Evolutionary conservation across 2,113 vertebrate species (phyloP), one percentile per base, ranked within the genome.

Genomic region (Plectropomus leopardus): DNA sequence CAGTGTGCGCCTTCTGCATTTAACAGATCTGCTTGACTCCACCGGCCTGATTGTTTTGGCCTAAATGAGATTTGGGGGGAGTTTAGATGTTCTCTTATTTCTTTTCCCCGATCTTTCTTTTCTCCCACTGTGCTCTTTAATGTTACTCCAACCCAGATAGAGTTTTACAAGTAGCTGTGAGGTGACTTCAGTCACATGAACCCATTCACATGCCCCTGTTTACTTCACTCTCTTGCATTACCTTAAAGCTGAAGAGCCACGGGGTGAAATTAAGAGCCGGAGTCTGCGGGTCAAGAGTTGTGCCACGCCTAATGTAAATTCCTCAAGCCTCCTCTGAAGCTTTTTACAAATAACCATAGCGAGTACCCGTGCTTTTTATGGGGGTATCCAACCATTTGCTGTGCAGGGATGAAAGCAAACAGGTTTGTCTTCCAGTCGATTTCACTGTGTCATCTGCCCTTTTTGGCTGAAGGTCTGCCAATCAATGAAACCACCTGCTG

Each of bases 41-140:
- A 42, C 64, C 79, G 80, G 57, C 88, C 90, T 88, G 54, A 84
- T 92, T 92, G 80, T 88, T 82, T 36, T 84, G 83, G 57, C 80
- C 90, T 75, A 77, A 89, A 90, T 91, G 17, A 85, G 59, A 84
- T 87, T 81, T 64, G 17, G n/a, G 51, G 75, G 65, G 42, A 24
- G 48, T 77, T 79, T n/a, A 51, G 51, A 64, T 66, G 28, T 58
- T 71, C 61, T 53, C 44, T 75, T 40, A 26, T 61, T 75, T 63
- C 7, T 40, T 17, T 36, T 21, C 21, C 45, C 66, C 45, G n/a
- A n/a, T 61, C 23, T 53, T 24, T 51, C 28, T 73, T 44, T 75
- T 26, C 10, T 80, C 78, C 51, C 14, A 48, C 63, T 87, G 74
- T 74, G 84, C 83, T 90, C 83, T 84, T 85, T 78, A 60, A 72